Evolutionary conservation across 2,797 vertebrate species (phyloP).

Genomic region (Esox masquinongy): DNA sequence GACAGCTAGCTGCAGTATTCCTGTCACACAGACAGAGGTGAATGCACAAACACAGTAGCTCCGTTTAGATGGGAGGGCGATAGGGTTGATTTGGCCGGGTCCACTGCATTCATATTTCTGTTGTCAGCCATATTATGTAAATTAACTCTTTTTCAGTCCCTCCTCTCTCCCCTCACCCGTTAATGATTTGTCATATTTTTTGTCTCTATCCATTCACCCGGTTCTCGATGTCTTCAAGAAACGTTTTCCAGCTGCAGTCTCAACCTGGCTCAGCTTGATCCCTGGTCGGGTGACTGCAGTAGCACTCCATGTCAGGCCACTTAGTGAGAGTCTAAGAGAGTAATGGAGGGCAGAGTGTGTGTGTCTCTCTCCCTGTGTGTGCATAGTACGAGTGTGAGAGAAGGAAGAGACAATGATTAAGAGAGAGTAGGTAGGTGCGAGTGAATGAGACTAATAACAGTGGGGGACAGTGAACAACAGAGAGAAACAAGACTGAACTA

Average conservation of each 20-base stretch:
- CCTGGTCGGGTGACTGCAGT: conserved; percentile 28
- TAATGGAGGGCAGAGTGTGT: conserved; percentile 19
- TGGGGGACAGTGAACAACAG: not conserved
- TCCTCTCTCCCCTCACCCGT: not conserved
- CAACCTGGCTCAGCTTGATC: conserved; percentile 28
- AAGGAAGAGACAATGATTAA: not conserved
- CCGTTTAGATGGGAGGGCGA: not conserved
- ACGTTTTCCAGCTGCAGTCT: conserved; percentile 4
- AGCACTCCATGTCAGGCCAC: conserved; percentile 6
- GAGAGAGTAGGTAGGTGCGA: not conserved
- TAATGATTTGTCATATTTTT: not conserved
- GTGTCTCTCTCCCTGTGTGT: conserved; percentile 4
- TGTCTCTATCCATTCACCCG: conserved; percentile 19
- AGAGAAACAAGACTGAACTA: not conserved
- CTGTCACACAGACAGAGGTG: not conserved
- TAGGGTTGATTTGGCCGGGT: not conserved
- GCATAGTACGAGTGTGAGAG: not conserved
- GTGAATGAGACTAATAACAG: not conserved
- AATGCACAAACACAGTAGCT: not conserved
- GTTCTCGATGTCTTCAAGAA: conserved; percentile 1
- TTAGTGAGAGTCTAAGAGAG: conserved; percentile 21
- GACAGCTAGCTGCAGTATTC: not conserved
- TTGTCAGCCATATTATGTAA: conserved; percentile 6
- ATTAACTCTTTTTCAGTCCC: not conserved
- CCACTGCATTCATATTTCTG: not conserved